Evolutionary conservation across 2,888 invertebrate genomes (phyloP).

Genomic region (Eutolmus rufibarbis): DNA sequence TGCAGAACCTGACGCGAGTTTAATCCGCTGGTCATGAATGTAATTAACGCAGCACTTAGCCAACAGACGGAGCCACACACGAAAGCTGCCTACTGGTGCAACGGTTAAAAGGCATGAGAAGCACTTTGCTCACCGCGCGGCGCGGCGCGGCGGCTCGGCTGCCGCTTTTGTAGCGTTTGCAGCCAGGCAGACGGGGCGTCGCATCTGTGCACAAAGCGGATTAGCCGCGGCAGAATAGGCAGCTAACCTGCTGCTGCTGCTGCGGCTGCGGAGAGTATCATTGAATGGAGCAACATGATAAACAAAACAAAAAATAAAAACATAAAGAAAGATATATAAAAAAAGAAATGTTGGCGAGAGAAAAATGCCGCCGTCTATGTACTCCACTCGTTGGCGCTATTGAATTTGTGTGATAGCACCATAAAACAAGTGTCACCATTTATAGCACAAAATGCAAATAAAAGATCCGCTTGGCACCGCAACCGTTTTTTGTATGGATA

Average conservation of each 20-base stretch:
- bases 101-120: neutral
- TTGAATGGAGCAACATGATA: neutral
- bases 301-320: neutral
- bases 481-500: slow-evolving; percentile 3
- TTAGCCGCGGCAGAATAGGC: neutral
- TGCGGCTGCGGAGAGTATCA: neutral
- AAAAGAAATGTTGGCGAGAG: neutral
- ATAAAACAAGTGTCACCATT: slow-evolving; percentile 30
- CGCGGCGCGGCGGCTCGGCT: neutral
- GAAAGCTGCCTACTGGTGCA: neutral
- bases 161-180: neutral
- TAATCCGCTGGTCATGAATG: slow-evolving; percentile 21
- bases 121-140: neutral
- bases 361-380: neutral
- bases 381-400: neutral
- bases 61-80: neutral
- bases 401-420: neutral
- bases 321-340: neutral
- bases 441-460: slow-evolving; percentile 34
- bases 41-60: slow-evolving; percentile 26
- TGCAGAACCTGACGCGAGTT: neutral
- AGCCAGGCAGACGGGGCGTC: neutral
- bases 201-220: neutral
- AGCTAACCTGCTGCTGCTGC: neutral
- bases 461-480: slow-evolving; percentile 23